A percentile compares a stretch with the other conserved stretches of the same genome.
These are phyloP conservation scores for Tokudaia muenninki DNA, from an alignment of 2,797 vertebrate genomes.

Conservation along the genomic window DNA sequence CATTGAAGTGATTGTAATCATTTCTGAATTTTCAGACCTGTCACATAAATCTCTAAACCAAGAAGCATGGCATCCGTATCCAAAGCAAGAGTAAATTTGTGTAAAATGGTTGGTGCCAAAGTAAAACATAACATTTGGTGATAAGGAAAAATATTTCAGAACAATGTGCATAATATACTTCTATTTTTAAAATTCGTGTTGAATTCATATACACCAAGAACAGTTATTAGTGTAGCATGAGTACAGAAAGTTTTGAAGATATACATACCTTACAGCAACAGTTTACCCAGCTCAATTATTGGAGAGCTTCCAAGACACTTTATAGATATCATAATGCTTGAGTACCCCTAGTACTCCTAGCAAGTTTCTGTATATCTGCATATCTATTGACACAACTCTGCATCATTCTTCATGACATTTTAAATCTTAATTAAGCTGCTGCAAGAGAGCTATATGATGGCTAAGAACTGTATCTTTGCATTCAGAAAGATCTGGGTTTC, in stretches of 20 bases:
- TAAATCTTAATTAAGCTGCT: background rate
- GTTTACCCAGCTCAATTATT: background rate
- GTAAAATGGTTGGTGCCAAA: background rate
- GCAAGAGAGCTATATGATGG: background rate
- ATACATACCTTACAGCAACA: background rate
- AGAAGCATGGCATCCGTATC: background rate
- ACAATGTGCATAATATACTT: background rate
- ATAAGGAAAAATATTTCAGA: conserved; percentile 13
- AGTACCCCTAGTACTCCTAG: background rate
- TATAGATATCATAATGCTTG: background rate
- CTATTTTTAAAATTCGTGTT: conserved; percentile 15
- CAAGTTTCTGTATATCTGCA: background rate
- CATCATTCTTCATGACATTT: background rate
- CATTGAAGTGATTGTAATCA: background rate
- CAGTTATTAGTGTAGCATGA: background rate
- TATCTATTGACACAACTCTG: too few species aligned
- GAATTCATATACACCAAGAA: background rate
- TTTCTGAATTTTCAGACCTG: background rate
- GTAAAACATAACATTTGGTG: conserved; percentile 16
- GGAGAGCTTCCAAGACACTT: background rate
- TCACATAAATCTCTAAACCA: background rate
- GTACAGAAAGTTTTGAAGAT: background rate
- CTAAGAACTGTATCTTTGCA: background rate
- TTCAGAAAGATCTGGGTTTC: background rate
- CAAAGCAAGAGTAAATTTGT: background rate